Percentiles rank a stretch among this genome's conserved stretches.
Evolutionary conservation across 2,113 vertebrate genomes (phyloP).

Genomic region (Rhombomys opimus): DNA sequence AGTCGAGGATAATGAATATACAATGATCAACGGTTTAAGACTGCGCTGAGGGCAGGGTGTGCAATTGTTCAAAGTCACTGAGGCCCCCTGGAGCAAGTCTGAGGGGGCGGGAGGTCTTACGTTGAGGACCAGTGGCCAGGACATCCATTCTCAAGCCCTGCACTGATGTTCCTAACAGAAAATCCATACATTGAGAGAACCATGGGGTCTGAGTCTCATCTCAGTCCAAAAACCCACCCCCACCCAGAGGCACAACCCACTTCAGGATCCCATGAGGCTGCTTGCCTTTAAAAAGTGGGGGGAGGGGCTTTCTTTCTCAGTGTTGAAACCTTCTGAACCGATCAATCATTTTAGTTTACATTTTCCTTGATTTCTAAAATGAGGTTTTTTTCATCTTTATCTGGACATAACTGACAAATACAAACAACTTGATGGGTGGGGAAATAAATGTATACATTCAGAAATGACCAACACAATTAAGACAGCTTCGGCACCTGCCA

Average conservation of each 20-base stretch:
- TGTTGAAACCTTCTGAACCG: background rate
- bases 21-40: background rate
- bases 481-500: background rate
- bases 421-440: background rate
- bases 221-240: background rate
- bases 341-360: background rate
- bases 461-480: background rate
- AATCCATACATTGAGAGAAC: background rate
- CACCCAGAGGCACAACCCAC: background rate
- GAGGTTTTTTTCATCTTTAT: background rate
- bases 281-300: background rate
- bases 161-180: background rate
- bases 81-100: background rate
- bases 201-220: background rate
- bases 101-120: background rate
- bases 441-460: background rate
- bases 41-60: background rate
- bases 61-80: background rate
- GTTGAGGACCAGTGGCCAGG: background rate
- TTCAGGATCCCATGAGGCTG: background rate
- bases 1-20: conserved; percentile 10
- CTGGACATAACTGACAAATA: background rate
- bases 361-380: conserved; percentile 11
- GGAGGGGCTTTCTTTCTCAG: conserved; percentile 14
- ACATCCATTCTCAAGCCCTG: background rate